Evolutionary conservation across 2,797 vertebrate species (phyloP), one percentile per base, ranked within the genome.

Genomic region (Nyctalus aviator): DNA sequence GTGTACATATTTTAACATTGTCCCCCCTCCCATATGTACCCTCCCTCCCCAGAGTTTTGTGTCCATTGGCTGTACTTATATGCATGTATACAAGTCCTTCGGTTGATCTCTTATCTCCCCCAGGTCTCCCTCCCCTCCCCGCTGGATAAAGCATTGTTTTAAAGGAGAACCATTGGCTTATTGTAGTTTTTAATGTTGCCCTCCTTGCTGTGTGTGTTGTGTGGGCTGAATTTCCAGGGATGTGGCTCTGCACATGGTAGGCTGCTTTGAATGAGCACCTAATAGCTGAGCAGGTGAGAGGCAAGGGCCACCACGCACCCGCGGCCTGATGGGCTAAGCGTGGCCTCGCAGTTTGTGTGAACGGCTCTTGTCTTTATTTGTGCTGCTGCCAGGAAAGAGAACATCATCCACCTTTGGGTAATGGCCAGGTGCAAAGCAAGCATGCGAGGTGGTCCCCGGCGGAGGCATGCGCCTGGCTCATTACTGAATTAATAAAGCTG

Each of bases 401-500:
- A 21, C 25, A 68, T 41, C 59, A 83, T 88, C 18, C 2, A 8
- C 69, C 64, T 94, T 25, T 37, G 64, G 64, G 69, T n/a, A 32
- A 32, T 44, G 37, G 27, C 50, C 15, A 18, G 37, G 32, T 59
- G 20, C 21, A 50, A 83, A 86, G 83, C 69, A 66, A 76, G 37
- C 71, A 27, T 91, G 10, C 18, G 50, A 84, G 53, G 30, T 12
- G 13, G 57, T 37, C 13, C 79, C 88, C 46, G 48, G 88, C 6
- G 83, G 57, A 88, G 79, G n/a, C n/a, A 5, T 57, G 64, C 48
- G 37, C 50, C 4, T 32, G 30, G 72, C 35, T 90, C 72, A 25
- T 88, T 66, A 46, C 55, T 68, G 76, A 89, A 59, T 88, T 93
- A 88, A 77, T 84, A 81, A 82, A 55, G 59, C 41, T 0, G 32